These are phyloP conservation scores for Cyclopterus lumpus DNA, from an alignment of 2,797 vertebrate genomes.

Conservation along the genomic window DNA sequence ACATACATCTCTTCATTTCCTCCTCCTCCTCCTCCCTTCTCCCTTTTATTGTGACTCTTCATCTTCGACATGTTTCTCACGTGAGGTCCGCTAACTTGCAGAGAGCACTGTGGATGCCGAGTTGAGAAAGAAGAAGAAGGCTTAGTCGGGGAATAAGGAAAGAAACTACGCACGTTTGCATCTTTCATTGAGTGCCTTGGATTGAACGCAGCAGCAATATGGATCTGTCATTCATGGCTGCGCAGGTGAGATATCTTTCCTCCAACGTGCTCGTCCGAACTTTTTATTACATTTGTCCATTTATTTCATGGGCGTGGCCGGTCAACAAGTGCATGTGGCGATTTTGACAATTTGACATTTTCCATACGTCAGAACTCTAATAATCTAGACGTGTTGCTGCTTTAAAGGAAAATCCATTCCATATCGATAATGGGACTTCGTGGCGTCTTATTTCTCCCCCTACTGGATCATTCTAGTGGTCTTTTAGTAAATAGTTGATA, in stretches of 20 bases:
- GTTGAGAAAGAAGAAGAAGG: conserved; percentile 15
- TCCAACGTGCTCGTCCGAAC: conserved; percentile 16
- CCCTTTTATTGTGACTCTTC: background rate
- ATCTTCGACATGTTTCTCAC: conserved; percentile 60
- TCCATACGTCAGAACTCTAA: background rate
- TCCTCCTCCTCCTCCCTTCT: background rate
- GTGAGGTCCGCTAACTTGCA: conserved; percentile 65
- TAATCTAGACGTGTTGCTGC: background rate
- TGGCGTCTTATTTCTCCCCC: background rate
- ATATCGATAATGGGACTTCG: background rate
- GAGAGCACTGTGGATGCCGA: conserved; percentile 19
- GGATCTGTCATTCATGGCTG: conserved; percentile 98
- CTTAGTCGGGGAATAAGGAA: conserved; percentile 57
- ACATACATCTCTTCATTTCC: conserved; percentile 2
- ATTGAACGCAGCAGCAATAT: conserved; percentile 81
- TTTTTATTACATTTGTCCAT: conserved; percentile 21
- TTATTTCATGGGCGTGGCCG: conserved; percentile 57
- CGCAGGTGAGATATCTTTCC: conserved; percentile 87
- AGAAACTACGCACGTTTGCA: conserved; percentile 38
- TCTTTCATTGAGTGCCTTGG: conserved; percentile 65
- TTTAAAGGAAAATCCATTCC: background rate
- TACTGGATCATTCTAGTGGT: background rate
- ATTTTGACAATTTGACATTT: background rate
- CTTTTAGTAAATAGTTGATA: background rate
- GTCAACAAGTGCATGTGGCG: conserved; percentile 44